Conservation (phyloP, 2,888 invertebrate genomes). For the Notocelia uddmanniana region DNA sequence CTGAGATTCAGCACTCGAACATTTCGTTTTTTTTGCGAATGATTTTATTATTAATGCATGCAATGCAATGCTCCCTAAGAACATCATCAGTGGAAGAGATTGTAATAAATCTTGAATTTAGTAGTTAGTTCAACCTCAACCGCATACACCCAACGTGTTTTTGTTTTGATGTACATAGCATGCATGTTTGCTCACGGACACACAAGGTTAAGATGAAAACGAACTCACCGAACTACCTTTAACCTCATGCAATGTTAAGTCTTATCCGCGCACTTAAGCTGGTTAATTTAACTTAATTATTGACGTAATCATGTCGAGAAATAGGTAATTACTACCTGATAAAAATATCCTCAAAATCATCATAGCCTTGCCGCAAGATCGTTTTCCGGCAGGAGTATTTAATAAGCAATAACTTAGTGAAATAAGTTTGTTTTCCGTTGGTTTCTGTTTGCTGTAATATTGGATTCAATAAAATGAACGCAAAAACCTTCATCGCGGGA, state of each 20-base stretch:
- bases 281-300: constrained; percentile 29
- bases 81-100: too few relatives aligned
- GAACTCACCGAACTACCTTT: constrained; percentile 36
- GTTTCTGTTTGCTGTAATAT: not conserved
- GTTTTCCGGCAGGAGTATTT: constrained; percentile 27
- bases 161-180: constrained; percentile 14
- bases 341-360: constrained; percentile 24
- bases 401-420: constrained; percentile 10
- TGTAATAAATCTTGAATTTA: too few relatives aligned
- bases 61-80: too few relatives aligned
- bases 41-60: too few relatives aligned
- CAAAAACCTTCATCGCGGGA: not conserved
- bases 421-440: constrained; percentile 15
- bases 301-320: constrained; percentile 25
- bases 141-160: not conserved
- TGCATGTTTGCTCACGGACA: constrained; percentile 13
- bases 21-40: too few relatives aligned
- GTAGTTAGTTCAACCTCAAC: too few relatives aligned
- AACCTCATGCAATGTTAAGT: constrained; percentile 36
- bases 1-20: too few relatives aligned
- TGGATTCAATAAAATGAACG: constrained; percentile 1
- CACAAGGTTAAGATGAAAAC: constrained; percentile 38
- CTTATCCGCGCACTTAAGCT: constrained; percentile 15
- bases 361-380: constrained; percentile 17
- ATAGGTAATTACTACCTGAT: constrained; percentile 9